Conservation (phyloP, 30 jellyfish, hydroid and myxozoan genomes). For the Aurelia sp. region DNA sequence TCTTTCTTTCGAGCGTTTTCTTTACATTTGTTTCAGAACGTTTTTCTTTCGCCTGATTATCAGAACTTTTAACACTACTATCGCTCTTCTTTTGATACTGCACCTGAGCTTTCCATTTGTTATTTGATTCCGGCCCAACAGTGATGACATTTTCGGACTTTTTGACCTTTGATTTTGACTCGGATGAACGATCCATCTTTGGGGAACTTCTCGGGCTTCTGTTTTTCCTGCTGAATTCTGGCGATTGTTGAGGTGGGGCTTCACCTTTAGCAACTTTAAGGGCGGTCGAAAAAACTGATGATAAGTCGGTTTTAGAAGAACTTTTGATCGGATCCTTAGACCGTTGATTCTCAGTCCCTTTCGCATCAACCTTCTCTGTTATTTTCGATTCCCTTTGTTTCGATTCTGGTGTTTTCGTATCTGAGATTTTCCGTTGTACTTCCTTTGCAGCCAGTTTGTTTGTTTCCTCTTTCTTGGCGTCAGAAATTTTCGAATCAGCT, state of each 20-base stretch:
- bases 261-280: constrained; percentile 59
- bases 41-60: neutral
- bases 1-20: neutral
- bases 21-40: constrained; percentile 2
- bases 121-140: constrained; percentile 13
- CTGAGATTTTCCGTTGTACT: neutral
- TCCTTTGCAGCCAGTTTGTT: neutral
- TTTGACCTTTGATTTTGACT: constrained; percentile 8
- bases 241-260: constrained; percentile 35
- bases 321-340: constrained; percentile 1
- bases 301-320: constrained; percentile 14
- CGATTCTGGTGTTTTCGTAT: neutral
- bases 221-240: constrained; percentile 20
- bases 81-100: neutral
- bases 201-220: constrained; percentile 61
- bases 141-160: constrained; percentile 22
- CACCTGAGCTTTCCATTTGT: constrained; percentile 18
- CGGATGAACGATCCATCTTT: constrained; percentile 28
- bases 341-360: neutral
- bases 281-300: constrained; percentile 28
- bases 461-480: neutral
- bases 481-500: neutral
- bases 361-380: constrained; percentile 4
- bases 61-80: neutral
- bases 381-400: neutral